Percentiles rank a stretch among this genome's conserved stretches.
phyloP scores from a whole-genome alignment of 2,888 invertebrate genomes.

The Kuschelorhynchus macadamiae region DNA sequence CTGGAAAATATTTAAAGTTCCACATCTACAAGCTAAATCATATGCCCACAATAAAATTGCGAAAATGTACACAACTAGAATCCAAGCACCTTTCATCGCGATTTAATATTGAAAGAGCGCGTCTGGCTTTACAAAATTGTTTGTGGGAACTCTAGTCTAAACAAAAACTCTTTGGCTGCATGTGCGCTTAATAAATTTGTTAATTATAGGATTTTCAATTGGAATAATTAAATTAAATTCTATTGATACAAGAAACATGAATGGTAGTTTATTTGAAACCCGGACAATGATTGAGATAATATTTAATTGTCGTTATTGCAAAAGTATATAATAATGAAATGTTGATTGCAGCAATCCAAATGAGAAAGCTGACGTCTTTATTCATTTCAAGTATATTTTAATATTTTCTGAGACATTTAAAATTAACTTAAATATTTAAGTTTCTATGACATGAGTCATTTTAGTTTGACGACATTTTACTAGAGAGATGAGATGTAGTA shows the following conservation, averaged over 20 bases:
- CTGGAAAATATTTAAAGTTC: too few relatives aligned
- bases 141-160: constrained; percentile 23
- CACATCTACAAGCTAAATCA: too few relatives aligned
- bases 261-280: constrained; percentile 1
- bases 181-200: constrained; percentile 16
- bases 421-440: too few relatives aligned
- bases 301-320: not conserved
- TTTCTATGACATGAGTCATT: too few relatives aligned
- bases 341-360: not conserved
- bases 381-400: too few relatives aligned
- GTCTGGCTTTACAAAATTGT: constrained; percentile 13
- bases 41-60: too few relatives aligned
- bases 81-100: constrained; percentile 24
- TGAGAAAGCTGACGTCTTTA: too few relatives aligned
- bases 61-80: not conserved
- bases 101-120: constrained; percentile 19
- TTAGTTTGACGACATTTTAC: too few relatives aligned
- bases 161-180: constrained; percentile 24
- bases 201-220: constrained; percentile 27
- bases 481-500: too few relatives aligned
- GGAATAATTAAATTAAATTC: constrained; percentile 14
- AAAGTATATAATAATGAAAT: not conserved
- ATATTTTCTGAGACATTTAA: too few relatives aligned
- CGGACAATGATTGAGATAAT: too few relatives aligned
- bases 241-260: constrained; percentile 7